These are phyloP conservation scores for Brevimyrus niger DNA, from an alignment of 2,113 vertebrate species.

Conservation along the genomic window DNA sequence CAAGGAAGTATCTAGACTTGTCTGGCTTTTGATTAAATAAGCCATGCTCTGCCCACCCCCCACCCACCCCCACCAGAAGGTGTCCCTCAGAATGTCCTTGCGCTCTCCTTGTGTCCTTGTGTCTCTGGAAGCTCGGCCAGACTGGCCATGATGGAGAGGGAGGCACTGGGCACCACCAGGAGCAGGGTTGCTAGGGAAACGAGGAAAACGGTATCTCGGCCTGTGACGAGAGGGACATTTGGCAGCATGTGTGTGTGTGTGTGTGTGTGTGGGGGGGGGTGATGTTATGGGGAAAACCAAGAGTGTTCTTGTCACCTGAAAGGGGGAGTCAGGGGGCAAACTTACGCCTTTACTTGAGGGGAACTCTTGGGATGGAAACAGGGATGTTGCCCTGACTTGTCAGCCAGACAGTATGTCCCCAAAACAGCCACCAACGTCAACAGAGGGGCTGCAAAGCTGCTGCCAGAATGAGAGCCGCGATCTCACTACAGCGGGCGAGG, in stretches of 20 bases:
- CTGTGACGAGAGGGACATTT: neutral
- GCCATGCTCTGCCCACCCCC: neutral
- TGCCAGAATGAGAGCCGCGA: neutral
- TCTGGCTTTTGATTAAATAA: neutral
- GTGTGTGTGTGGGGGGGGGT: neutral
- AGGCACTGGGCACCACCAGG: neutral
- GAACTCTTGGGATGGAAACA: neutral
- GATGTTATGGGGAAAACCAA: neutral
- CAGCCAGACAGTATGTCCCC: neutral
- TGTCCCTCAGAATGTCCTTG: neutral
- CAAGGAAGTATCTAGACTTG: neutral
- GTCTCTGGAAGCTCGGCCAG: neutral
- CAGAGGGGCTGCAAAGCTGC: neutral
- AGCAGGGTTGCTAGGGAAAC: neutral
- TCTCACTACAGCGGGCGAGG: neutral
- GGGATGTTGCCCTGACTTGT: neutral
- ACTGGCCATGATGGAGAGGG: neutral
- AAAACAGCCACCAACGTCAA: neutral
- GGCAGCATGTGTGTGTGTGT: neutral
- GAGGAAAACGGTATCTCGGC: neutral
- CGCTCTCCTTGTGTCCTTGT: neutral
- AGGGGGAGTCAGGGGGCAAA: neutral
- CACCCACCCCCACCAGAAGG: neutral
- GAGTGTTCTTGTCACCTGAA: neutral
- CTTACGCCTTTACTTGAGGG: neutral